Base-by-base conservation (phyloP, 2,888 invertebrate species). In the Theretra japonica region DNA sequence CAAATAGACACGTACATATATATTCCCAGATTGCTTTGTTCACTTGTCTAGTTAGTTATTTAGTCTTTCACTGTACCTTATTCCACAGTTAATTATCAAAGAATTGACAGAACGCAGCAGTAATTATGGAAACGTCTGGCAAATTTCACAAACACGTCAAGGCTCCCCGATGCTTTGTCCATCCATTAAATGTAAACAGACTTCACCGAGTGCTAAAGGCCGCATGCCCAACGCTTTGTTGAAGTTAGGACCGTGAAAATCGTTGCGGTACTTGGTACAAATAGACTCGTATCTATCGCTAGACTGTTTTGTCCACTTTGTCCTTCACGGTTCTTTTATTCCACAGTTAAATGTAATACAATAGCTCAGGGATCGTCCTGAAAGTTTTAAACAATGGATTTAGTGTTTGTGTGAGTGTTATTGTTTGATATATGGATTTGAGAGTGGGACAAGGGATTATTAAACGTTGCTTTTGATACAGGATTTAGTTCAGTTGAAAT, bases 1-100 rank as follows among this genome's bases (percentile, higher is more conserved):
- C 79, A 77, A 79, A 79, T 79, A 75, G 79, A 78, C 60, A 69
- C 74, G 68, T 72, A 77, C 65, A 73, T n/a, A n/a, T n/a, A n/a
- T 75, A 79, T 79, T 78, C 75, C 70, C 69, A 60, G 41, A 72
- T 21, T 48, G 62, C n/a, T 60, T 60, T 60, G 60, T 60, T 30
- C 60, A 60, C 8, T 60, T 60, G 33, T n/a, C n/a, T n/a, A n/a
- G n/a, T n/a, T n/a, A n/a, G n/a, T n/a, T n/a, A n/a, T n/a, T n/a
- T n/a, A n/a, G 60, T 60, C 4, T 21, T 56, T n/a, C n/a, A n/a
- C 30, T 19, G 30, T 60, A 8, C 33, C 33, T 60, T 60, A n/a
- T 60, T 60, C 30, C 60, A 33, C 7, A 33, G 33, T 33, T 21
- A 33, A 60, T 23, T 15, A 50, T n/a, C n/a, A n/a, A n/a, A n/a